phyloP scores from a whole-genome alignment of 2,888 invertebrate species.

The Lucinisca nassula region DNA sequence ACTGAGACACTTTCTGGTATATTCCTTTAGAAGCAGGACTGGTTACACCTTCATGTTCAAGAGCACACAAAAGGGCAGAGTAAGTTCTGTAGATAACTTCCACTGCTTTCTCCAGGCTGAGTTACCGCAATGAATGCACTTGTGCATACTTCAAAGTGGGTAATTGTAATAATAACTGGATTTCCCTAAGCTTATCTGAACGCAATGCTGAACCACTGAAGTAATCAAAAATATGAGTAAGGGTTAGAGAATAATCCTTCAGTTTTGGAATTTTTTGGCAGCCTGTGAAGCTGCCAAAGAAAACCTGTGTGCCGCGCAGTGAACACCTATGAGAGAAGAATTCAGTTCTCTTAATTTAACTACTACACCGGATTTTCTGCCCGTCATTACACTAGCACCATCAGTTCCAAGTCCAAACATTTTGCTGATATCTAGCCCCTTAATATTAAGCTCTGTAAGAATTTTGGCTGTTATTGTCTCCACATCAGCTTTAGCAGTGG shows the following conservation, averaged over 20 bases:
- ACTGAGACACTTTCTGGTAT: too few species aligned
- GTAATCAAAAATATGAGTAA: conserved; percentile 36
- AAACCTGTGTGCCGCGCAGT: conserved; percentile 18
- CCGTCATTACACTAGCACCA: conserved; percentile 40
- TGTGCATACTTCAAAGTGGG: too few species aligned
- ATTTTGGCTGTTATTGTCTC: neutral
- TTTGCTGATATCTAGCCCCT: neutral
- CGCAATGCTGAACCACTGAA: conserved; percentile 48
- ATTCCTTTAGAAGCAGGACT: conserved; percentile 54
- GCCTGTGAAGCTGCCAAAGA: conserved; percentile 43
- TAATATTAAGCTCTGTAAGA: neutral
- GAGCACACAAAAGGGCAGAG: conserved; percentile 41
- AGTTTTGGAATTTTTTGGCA: conserved; percentile 29
- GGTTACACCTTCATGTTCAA: conserved; percentile 46
- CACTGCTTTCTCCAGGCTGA: conserved; percentile 58
- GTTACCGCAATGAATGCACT: conserved; percentile 60
- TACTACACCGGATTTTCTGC: conserved; percentile 11
- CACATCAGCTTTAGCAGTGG: neutral
- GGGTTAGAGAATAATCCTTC: conserved; percentile 16
- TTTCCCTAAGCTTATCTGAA: too few species aligned
- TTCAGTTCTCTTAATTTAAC: neutral
- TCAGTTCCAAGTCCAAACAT: conserved; percentile 25
- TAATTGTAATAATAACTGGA: too few species aligned
- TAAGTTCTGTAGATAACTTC: conserved; percentile 54
- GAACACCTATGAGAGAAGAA: neutral